Percentiles rank a stretch among this genome's conserved stretches.
phyloP scores from a whole-genome alignment of 2,888 invertebrate genomes.

The Emmelina monodactyla region DNA sequence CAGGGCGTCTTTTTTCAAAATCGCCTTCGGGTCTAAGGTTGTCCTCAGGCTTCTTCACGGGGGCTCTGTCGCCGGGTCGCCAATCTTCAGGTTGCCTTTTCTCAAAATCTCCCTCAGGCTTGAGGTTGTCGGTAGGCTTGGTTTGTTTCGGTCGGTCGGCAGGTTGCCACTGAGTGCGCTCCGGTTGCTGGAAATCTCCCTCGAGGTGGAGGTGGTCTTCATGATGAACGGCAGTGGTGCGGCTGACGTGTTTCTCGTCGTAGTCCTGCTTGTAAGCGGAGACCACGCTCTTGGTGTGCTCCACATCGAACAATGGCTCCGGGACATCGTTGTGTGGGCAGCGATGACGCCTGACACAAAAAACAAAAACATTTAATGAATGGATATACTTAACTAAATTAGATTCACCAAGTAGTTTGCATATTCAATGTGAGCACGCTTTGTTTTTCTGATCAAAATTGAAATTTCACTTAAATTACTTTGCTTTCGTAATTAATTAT shows the following conservation, averaged over 20 bases:
- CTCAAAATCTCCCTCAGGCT: constrained; percentile 52
- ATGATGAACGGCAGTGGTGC: constrained; percentile 66
- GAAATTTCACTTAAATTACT: too few species aligned
- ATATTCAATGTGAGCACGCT: neutral
- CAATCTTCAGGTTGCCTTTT: constrained; percentile 44
- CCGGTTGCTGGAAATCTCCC: constrained; percentile 70
- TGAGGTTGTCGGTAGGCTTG: constrained; percentile 41
- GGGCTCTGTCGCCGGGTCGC: constrained; percentile 38
- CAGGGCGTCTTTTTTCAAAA: constrained; percentile 48
- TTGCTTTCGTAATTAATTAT: too few species aligned
- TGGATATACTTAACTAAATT: neutral
- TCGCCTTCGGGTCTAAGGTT: constrained; percentile 63
- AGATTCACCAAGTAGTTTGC: constrained; percentile 10
- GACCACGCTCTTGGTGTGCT: constrained; percentile 61
- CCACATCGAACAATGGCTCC: constrained; percentile 67
- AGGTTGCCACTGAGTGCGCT: constrained; percentile 54
- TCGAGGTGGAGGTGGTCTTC: constrained; percentile 77
- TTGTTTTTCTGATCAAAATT: neutral
- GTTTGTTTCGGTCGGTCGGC: constrained; percentile 68
- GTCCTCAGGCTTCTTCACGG: constrained; percentile 40
- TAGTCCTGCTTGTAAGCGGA: constrained; percentile 72
- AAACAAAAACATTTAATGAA: constrained; percentile 1
- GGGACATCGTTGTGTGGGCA: constrained; percentile 78
- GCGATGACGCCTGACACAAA: constrained; percentile 76
- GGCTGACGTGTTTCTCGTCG: constrained; percentile 70